These are phyloP conservation scores for Neopelma chrysocephalum DNA, from an alignment of 2,797 vertebrate species.

Conservation along the genomic window DNA sequence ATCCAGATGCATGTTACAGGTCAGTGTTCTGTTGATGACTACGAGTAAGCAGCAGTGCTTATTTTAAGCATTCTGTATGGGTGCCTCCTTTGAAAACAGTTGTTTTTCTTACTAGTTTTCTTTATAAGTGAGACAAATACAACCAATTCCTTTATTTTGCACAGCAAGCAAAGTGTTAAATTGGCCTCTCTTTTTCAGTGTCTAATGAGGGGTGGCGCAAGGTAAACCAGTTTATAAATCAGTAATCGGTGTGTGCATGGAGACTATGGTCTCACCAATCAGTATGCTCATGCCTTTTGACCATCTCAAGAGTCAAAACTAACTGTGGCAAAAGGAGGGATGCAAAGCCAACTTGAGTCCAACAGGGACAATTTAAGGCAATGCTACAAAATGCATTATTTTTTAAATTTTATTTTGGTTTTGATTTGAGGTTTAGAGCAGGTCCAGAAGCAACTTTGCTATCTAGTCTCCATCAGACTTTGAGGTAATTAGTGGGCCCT, in stretches of 20 bases:
- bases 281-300: background rate
- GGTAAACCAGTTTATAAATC: background rate
- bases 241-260: background rate
- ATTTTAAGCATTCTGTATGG: background rate
- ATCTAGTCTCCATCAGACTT: background rate
- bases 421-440: background rate
- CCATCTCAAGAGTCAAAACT: background rate
- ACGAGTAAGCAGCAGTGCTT: background rate
- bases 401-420: background rate
- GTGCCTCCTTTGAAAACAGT: background rate
- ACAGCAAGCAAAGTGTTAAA: background rate
- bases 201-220: background rate
- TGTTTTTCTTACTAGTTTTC: background rate
- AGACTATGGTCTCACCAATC: background rate
- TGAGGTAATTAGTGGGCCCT: background rate
- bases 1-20: constrained; percentile 96
- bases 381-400: background rate
- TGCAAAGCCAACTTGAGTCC: background rate
- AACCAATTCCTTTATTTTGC: background rate
- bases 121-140: background rate
- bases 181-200: background rate
- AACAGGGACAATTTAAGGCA: background rate
- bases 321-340: background rate
- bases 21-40: constrained; percentile 74
- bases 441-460: background rate